Conservation (phyloP, 2,113 vertebrate species). For the Uria aalge region DNA sequence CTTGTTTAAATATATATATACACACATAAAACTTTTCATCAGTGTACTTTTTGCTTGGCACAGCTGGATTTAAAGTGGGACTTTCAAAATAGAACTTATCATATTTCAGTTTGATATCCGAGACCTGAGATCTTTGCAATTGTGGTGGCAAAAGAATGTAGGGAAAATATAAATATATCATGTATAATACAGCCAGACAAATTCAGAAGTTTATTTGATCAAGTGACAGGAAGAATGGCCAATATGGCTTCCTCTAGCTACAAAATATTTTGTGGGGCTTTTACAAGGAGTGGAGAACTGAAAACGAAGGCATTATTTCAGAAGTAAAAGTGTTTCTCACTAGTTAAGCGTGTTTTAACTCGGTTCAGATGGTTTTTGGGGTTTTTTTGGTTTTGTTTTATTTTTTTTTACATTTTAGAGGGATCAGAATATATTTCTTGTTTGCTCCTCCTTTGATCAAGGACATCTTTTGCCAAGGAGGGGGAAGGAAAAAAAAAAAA, state of each 20-base stretch:
- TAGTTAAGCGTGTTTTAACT: neutral
- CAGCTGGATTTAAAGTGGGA: neutral
- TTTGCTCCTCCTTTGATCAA: conserved; percentile 45
- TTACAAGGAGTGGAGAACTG: conserved; percentile 4
- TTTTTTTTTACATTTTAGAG: conserved; percentile 1
- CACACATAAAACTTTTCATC: neutral
- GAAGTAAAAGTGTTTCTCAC: neutral
- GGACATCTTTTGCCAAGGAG: conserved; percentile 15
- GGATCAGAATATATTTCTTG: conserved; percentile 48
- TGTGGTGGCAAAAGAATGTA: neutral
- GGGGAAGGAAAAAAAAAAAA: neutral
- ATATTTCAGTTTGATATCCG: neutral
- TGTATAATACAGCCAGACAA: neutral
- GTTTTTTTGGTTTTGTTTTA: neutral
- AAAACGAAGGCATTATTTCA: conserved; percentile 25
- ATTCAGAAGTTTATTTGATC: conserved; percentile 38
- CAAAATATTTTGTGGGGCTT: neutral
- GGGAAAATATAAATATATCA: neutral
- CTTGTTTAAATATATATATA: too few relatives aligned
- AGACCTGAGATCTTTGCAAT: neutral
- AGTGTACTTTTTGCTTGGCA: neutral
- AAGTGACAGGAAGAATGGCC: conserved; percentile 34
- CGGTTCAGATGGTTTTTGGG: neutral
- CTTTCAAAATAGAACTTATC: neutral
- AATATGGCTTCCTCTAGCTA: conserved; percentile 40